Conservation (phyloP, 2,113 vertebrate species). For the Eurypyga helias region DNA sequence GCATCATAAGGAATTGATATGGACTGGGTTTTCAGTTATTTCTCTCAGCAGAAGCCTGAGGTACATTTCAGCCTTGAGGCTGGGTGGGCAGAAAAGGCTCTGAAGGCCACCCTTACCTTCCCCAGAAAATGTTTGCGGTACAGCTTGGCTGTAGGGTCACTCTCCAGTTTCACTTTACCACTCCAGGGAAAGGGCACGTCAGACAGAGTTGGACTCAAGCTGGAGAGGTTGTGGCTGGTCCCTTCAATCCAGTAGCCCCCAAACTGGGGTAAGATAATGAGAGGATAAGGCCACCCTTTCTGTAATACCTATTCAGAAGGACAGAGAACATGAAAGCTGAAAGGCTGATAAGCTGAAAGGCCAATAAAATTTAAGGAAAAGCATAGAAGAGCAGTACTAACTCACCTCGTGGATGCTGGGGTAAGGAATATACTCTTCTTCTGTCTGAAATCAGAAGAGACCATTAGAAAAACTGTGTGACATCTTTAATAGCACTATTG, state of each 20-base stretch:
- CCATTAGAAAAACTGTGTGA: not conserved
- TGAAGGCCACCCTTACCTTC: constrained; percentile 74
- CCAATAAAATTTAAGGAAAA: not conserved
- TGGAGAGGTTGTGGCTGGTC: constrained; percentile 71
- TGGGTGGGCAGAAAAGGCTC: not conserved
- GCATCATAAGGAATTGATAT: not conserved
- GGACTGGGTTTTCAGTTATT: not conserved
- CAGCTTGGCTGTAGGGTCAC: constrained; percentile 84
- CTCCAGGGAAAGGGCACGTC: constrained; percentile 61
- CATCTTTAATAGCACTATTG: not conserved
- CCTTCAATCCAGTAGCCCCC: constrained; percentile 91
- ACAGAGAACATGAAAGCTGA: not conserved
- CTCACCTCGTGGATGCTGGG: constrained; percentile 76
- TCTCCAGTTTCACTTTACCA: constrained; percentile 85
- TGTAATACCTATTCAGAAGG: constrained; percentile 73
- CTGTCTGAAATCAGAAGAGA: constrained; percentile 62
- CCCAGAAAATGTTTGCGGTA: constrained; percentile 86
- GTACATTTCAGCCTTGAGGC: not conserved
- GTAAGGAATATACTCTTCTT: constrained; percentile 72
- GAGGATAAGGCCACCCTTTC: constrained; percentile 81
- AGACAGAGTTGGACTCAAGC: constrained; percentile 74
- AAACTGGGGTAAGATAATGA: constrained; percentile 84
- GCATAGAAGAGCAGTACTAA: not conserved
- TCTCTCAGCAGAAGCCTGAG: not conserved
- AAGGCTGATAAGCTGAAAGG: not conserved